phyloP scores from a whole-genome alignment of 2,797 vertebrate species.

The Sarcophilus harrisii region DNA sequence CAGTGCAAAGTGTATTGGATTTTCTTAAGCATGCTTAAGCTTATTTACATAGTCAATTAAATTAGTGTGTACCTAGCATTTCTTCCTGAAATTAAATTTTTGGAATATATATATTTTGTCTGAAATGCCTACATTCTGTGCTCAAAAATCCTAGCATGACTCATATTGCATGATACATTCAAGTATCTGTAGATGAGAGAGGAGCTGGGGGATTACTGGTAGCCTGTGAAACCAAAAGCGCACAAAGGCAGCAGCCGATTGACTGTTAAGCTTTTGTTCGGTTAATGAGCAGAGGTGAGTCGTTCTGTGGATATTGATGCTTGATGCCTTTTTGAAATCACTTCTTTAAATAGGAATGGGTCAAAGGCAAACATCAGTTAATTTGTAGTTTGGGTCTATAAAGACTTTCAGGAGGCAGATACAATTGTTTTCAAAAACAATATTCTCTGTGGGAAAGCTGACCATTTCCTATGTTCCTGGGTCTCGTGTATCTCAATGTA shows the following conservation, averaged over 20 bases:
- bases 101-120: constrained; percentile 35
- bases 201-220: constrained; percentile 4
- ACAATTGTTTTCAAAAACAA: constrained; percentile 8
- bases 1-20: constrained; percentile 55
- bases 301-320: constrained; percentile 3
- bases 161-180: neutral
- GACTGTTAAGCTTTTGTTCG: constrained; percentile 8
- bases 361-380: constrained; percentile 55
- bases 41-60: constrained; percentile 64
- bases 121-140: constrained; percentile 1
- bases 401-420: constrained; percentile 24
- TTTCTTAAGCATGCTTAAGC: constrained; percentile 27
- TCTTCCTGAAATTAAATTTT: constrained; percentile 64
- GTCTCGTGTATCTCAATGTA: neutral
- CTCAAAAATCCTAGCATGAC: constrained; percentile 31
- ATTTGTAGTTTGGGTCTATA: constrained; percentile 45
- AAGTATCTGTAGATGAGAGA: neutral
- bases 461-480: neutral
- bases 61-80: constrained; percentile 52
- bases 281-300: constrained; percentile 52
- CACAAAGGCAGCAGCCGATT: neutral
- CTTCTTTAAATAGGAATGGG: constrained; percentile 46
- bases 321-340: constrained; percentile 26
- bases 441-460: constrained; percentile 6
- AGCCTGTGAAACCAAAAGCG: neutral